Evolutionary conservation across 2,113 vertebrate species (phyloP).

Genomic region (Ciconia boyciana): DNA sequence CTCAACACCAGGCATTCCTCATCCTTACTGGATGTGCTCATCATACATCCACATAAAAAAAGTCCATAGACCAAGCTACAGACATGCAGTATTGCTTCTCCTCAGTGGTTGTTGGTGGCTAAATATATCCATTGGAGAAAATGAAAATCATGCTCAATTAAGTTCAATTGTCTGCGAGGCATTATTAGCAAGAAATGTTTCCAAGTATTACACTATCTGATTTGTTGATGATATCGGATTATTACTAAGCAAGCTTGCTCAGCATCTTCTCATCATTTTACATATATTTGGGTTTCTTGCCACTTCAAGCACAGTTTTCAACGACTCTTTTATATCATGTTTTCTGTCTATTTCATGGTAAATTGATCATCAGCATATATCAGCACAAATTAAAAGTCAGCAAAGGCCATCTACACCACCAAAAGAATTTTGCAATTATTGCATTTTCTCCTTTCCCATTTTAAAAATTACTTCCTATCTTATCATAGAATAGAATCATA

Average conservation of each 20-base stretch:
- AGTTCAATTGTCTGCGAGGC: background rate
- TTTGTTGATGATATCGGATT: background rate
- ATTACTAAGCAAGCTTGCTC: background rate
- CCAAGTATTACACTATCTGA: background rate
- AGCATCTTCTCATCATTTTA: background rate
- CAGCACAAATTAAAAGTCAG: background rate
- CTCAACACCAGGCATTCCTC: background rate
- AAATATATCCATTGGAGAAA: background rate
- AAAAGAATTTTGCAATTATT: background rate
- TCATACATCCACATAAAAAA: background rate
- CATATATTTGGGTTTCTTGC: background rate
- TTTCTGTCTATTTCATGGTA: background rate
- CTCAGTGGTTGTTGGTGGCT: background rate
- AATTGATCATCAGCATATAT: background rate
- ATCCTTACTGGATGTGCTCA: background rate
- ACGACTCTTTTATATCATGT: background rate
- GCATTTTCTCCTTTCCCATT: background rate
- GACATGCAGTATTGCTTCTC: background rate
- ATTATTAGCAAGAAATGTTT: background rate
- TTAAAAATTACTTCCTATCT: background rate
- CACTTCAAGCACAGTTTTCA: background rate
- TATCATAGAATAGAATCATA: background rate
- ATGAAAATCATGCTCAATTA: background rate
- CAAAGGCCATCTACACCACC: background rate
- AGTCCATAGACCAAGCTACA: background rate